Evolutionary conservation across 2,113 vertebrate species (phyloP).

Genomic region (Rhabdornis inornatus): DNA sequence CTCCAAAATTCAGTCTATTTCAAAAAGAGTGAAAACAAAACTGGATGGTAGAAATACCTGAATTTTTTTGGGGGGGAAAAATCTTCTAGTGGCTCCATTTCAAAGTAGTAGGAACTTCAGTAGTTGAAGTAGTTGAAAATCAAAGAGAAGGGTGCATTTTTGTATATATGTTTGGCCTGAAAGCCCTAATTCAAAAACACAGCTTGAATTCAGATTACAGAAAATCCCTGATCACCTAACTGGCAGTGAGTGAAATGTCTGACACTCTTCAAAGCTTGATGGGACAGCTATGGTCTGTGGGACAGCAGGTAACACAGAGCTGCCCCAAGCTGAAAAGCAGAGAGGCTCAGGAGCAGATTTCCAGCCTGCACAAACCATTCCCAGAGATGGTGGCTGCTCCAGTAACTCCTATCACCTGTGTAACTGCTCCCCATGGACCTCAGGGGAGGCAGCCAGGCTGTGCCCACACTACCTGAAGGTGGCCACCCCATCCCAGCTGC

Average conservation of each 20-base stretch:
- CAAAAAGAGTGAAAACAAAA: neutral
- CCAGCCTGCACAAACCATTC: neutral
- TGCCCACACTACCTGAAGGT: neutral
- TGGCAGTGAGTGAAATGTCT: neutral
- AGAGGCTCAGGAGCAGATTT: neutral
- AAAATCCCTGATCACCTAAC: neutral
- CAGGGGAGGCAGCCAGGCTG: fast-evolving
- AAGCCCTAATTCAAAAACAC: neutral
- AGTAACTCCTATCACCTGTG: neutral
- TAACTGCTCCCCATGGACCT: neutral
- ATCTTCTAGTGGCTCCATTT: neutral
- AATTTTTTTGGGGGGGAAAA: neutral
- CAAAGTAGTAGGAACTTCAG: neutral
- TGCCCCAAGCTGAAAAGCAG: neutral
- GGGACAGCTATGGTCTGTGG: neutral
- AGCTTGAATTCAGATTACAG: neutral
- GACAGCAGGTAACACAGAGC: neutral
- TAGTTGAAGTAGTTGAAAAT: neutral
- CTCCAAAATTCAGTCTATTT: neutral
- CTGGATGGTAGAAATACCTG: neutral
- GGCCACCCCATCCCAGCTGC: neutral
- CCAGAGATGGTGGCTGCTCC: fast-evolving
- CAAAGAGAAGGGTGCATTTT: neutral
- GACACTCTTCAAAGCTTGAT: neutral
- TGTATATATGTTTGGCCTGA: neutral